Base-by-base conservation (phyloP, 1,140 invertebrate species). In the Achroia grisella region DNA sequence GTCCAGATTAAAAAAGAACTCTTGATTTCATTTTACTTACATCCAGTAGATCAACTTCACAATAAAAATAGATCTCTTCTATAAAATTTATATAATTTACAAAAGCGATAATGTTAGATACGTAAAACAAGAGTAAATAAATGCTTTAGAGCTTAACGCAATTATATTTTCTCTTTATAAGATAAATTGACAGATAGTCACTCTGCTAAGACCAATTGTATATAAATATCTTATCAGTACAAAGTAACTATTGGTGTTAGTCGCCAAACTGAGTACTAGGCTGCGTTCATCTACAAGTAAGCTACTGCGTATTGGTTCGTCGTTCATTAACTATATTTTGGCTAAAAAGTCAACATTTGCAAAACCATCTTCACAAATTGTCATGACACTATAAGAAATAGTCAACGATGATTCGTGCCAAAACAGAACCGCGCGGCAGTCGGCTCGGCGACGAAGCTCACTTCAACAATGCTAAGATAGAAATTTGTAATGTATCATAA, bases 31-130 rank as follows among this genome's bases (percentile, higher is more conserved):
- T 68, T 74, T 60, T 62, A 63, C 68, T 78, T 73, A 69, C 57
- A 71, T 66, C 62, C 71, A 77, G 75, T 74, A 76, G 63, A 54
- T 80, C 62, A 82, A 84, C 71, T 81, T 81, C 67, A 81, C 77
- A 82, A 81, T 85, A 82, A 82, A 84, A 85, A 85, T 85, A 85
- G 80, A 85, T 82, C 78, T 85, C 80, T 84, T 71, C 80, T 85
- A 85, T 85, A 85, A 85, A 85, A 85, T 85, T 85, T 82, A 82
- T 81, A 81, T 82, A 77, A 71, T 78, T 82, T 85, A 79, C 74
- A 82, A 81, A 85, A 84, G 78, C 78, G 59, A 66, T 69, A 77
- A 74, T 76, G 63, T 73, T 70, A 70, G 62, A 39, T 56, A 51
- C 52, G 56, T 73, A 80, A 81, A 82, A 75, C 62, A 85, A 85